These are phyloP conservation scores for Thysanoteuthis rhombus DNA, from an alignment of 2,888 invertebrate genomes.

Conservation along the genomic window DNA sequence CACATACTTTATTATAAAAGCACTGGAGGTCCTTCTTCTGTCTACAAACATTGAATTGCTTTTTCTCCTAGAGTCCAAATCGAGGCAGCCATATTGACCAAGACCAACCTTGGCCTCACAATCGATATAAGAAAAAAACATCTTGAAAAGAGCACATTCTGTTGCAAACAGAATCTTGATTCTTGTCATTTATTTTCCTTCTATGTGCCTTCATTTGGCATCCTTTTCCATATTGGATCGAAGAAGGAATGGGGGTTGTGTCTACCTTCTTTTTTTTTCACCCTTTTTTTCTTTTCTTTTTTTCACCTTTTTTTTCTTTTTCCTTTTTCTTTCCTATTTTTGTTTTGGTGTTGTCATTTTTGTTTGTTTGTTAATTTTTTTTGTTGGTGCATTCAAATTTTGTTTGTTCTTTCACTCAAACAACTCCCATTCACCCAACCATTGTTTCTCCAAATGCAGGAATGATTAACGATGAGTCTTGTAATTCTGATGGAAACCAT, in stretches of 20 bases:
- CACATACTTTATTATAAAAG: not conserved
- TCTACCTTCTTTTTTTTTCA: not conserved
- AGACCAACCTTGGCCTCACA: not conserved
- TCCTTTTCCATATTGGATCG: not conserved
- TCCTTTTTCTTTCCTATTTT: not conserved
- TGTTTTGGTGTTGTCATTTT: not conserved
- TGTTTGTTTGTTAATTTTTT: not conserved
- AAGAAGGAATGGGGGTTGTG: not conserved
- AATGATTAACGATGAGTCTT: not conserved
- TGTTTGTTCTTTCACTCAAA: not conserved
- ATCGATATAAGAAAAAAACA: not conserved
- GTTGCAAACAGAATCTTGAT: not conserved
- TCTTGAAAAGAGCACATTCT: not conserved
- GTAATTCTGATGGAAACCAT: not conserved
- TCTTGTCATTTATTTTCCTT: not conserved
- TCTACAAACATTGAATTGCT: not conserved
- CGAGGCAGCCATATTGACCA: not conserved
- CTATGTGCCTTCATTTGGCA: not conserved
- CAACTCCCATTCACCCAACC: not conserved
- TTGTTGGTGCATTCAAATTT: not conserved
- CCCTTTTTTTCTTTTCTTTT: not conserved
- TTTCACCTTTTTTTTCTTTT: not conserved
- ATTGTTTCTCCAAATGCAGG: not conserved
- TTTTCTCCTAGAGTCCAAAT: not conserved
- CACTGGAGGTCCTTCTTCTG: not conserved